These are phyloP conservation scores for Ariolimax columbianus DNA, from an alignment of 2,888 invertebrate species.

Conservation along the genomic window DNA sequence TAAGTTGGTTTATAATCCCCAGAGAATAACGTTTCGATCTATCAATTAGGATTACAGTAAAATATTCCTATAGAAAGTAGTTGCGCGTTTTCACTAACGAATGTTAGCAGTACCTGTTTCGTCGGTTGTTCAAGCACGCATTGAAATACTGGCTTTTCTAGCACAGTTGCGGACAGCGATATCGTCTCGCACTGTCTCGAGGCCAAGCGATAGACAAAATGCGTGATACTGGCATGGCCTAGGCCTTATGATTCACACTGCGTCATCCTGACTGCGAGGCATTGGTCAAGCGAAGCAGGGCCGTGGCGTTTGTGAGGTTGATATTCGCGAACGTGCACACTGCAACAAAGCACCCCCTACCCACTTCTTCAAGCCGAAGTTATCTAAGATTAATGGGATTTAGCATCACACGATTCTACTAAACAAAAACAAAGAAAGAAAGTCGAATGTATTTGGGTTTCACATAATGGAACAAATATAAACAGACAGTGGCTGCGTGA, in stretches of 20 bases:
- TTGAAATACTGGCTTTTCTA: not conserved
- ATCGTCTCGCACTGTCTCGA: not conserved
- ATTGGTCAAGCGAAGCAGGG: not conserved
- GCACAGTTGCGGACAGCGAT: not conserved
- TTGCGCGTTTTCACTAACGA: not conserved
- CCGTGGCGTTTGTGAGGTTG: not conserved
- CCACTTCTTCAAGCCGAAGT: too few relatives aligned
- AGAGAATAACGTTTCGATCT: not conserved
- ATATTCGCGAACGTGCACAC: not conserved
- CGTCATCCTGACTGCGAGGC: not conserved
- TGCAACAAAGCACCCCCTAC: too few relatives aligned
- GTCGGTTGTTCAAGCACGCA: not conserved
- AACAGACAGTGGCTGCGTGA: too few relatives aligned
- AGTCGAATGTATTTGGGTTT: too few relatives aligned
- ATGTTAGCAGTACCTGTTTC: not conserved
- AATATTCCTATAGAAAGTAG: not conserved
- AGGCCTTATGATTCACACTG: slow-evolving; percentile 16
- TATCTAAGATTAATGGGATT: too few relatives aligned
- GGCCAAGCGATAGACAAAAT: slow-evolving; percentile 21
- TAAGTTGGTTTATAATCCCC: not conserved
- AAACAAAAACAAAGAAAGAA: too few relatives aligned
- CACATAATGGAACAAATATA: too few relatives aligned
- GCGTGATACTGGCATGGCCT: slow-evolving; percentile 17
- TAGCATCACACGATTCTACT: too few relatives aligned
- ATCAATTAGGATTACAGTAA: not conserved